Evolutionary conservation across 1,140 invertebrate genomes (phyloP), one percentile per base, ranked within the genome.

Genomic region (Nomia melanderi): DNA sequence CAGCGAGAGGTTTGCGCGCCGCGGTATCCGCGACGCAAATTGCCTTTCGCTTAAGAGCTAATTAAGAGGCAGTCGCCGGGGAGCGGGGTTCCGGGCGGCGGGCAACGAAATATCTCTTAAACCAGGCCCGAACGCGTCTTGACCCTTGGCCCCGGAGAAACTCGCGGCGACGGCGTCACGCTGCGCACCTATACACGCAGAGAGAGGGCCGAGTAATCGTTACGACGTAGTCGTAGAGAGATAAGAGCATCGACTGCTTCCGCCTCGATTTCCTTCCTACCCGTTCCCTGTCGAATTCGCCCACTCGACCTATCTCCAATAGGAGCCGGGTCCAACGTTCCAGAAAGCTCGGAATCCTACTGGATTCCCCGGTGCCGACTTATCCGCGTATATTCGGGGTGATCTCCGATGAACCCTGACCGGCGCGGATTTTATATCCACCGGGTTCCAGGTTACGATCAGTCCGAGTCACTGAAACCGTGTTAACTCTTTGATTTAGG

Each of bases 371-470:
- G 75, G 76, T 87, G 83, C 78, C 85, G 82, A 81, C 87, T 90
- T 87, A 87, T 88, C 85, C 77, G 80, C 83, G 82, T 81, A 73
- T 84, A 90, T 85, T 86, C 78, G 79, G 78, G 78, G 75, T 80
- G 77, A 87, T 79, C 73, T 78, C 82, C 89, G 86, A 88, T 89
- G 88, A 89, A 87, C 82, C 85, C 85, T 84, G 87, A 89, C 84
- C 64, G 86, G 81, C 86, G 83, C 81, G 79, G 84, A 59, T 78
- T 3, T 44, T 3, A 7, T n/a, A 50, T n/a, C n/a, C 41, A 60
- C 8, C 9, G 39, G 39, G 65, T 81, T 39, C 60, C 41, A 17
- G 7, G 29, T 39, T n/a, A 23, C 39, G 54, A 54, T 8, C 29
- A 41, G 12, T 31, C 72, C 39, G 62, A 81, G 39, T 72, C 63